Evolutionary conservation across 1,140 invertebrate species (phyloP), one percentile per base, ranked within the genome.

Genomic region (Trichonephila clavipes): DNA sequence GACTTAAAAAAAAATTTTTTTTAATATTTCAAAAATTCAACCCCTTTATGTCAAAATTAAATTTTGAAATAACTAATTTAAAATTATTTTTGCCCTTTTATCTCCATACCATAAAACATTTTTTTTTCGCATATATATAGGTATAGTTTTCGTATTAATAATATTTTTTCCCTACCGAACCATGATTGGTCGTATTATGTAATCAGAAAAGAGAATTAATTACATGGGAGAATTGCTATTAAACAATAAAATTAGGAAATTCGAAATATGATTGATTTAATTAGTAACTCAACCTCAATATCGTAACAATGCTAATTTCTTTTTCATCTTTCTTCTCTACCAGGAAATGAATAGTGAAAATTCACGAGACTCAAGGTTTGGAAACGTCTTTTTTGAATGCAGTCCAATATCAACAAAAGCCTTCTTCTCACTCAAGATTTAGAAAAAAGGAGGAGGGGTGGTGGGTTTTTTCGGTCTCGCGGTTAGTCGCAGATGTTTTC

Each of bases 401-500:
- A 12, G 24, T 62, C 85, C 85, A 87, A 87, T 64, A 40, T 87
- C 85, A 87, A 87, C 85, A 87, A 87, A n/a, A 64, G 19, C 3
- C 21, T 87, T 28, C n/a, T 69, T 69, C 66, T n/a, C 8, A 87
- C 21, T 14, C 10, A 34, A 77, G 16, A 14, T 6, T 77, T 18
- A 34, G 12, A 34, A 77, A 77, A 69, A n/a, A 69, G 24, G 5
- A 77, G 34, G 5, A 77, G 28, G 18, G 16, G 62, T 0, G 62
- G 28, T 4, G 34, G 34, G 28, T 77, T 77, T 77, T 40, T 77
- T 19, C 44, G 19, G n/a, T 16, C 82, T 58, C 40, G 6, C 12
- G 40, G 82, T 12, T 19, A 61, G 58, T n/a, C 85, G 59, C 61
- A 62, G 85, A 61, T 87, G 85, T 87, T 64, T 62, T 64, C 58